Percentiles rank a stretch among this genome's conserved stretches.
Evolutionary conservation across 1,140 invertebrate species (phyloP).

Genomic region (Condylostylus longicornis): DNA sequence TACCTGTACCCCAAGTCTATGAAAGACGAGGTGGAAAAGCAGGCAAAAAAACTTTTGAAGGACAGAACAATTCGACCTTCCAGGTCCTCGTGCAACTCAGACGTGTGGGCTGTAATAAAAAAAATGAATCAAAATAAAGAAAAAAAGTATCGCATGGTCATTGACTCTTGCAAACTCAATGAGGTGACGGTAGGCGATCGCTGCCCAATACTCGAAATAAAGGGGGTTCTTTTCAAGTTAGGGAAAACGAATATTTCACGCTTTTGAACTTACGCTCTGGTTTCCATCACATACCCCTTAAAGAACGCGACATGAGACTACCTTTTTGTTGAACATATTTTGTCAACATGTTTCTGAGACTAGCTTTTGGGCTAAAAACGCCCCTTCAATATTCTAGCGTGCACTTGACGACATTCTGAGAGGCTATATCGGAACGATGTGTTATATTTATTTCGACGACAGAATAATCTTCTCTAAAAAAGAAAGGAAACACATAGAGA

Average conservation of each 20-base stretch:
- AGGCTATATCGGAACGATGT: too few relatives aligned
- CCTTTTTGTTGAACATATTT: constrained; percentile 26
- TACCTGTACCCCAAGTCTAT: constrained; percentile 12
- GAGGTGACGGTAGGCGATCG: constrained; percentile 5
- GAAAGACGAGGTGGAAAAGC: constrained; percentile 14
- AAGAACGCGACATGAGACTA: constrained; percentile 24
- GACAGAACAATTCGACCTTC: constrained; percentile 18
- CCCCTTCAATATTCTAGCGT: constrained; percentile 31
- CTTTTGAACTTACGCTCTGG: constrained; percentile 33
- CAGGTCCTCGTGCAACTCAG: constrained; percentile 3
- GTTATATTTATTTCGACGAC: too few relatives aligned
- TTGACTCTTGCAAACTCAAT: constrained; percentile 16
- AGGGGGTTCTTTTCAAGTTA: constrained; percentile 3
- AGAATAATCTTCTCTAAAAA: constrained; percentile 6
- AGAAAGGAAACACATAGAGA: constrained; percentile 17
- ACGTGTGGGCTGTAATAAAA: constrained; percentile 3
- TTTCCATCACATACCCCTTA: constrained; percentile 33
- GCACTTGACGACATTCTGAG: constrained; percentile 31
- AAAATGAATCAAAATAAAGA: constrained; percentile 9
- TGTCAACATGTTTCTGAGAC: constrained; percentile 26
- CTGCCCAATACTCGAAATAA: constrained; percentile 6
- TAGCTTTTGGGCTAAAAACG: constrained; percentile 32
- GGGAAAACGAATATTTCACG: constrained; percentile 27
- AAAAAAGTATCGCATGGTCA: constrained; percentile 19
- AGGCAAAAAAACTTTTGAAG: constrained; percentile 8